These are phyloP conservation scores for Cephonodes hylas DNA, from an alignment of 2,888 invertebrate genomes.

Conservation along the genomic window DNA sequence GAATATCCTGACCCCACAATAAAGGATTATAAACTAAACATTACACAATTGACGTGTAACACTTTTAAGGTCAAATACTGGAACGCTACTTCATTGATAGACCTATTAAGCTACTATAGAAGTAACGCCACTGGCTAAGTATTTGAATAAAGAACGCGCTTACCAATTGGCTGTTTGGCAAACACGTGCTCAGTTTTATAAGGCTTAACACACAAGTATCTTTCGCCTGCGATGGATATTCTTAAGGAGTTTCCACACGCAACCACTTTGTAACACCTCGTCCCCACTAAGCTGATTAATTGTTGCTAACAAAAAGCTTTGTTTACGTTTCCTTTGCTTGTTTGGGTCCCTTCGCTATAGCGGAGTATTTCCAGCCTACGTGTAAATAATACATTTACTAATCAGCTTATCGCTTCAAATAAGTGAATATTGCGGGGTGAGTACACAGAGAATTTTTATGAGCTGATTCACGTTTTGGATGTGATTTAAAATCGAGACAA, in stretches of 20 bases:
- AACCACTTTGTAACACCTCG: constrained; percentile 26
- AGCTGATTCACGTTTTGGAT: not conserved
- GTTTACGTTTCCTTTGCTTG: constrained; percentile 31
- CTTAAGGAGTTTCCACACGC: constrained; percentile 21
- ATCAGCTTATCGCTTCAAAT: constrained; percentile 20
- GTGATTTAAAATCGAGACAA: not conserved
- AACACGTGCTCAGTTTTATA: not conserved
- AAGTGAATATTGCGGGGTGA: not conserved
- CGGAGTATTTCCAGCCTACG: constrained; percentile 23
- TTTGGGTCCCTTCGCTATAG: constrained; percentile 25
- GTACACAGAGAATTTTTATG: not conserved
- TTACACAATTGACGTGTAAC: too few relatives aligned
- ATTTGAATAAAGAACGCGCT: not conserved
- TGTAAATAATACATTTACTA: constrained; percentile 27
- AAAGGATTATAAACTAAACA: too few relatives aligned
- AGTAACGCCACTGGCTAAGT: too few relatives aligned
- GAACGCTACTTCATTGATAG: too few relatives aligned
- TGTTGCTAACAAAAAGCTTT: constrained; percentile 37
- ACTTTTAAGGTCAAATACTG: too few relatives aligned
- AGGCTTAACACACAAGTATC: not conserved
- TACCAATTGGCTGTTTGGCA: not conserved
- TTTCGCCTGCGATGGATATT: constrained; percentile 18
- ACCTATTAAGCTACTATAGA: too few relatives aligned
- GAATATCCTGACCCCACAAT: too few relatives aligned
- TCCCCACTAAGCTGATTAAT: constrained; percentile 47